A percentile compares a stretch with the other conserved stretches of the same genome.
These are phyloP conservation scores for Megaustenia siamemsis DNA, from an alignment of 2,888 invertebrate genomes.

Conservation along the genomic window DNA sequence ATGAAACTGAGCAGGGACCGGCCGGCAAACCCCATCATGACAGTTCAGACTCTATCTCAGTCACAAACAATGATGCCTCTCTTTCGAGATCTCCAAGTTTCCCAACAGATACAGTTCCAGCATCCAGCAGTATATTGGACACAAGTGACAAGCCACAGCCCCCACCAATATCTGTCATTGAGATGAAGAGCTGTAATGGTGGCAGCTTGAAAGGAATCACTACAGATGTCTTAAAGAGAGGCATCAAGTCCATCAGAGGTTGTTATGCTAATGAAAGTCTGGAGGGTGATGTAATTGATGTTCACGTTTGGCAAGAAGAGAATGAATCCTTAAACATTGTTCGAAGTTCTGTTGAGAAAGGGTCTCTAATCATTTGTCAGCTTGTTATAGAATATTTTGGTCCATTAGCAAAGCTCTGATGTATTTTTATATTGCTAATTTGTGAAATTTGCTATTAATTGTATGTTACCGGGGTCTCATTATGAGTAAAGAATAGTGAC, in stretches of 20 bases:
- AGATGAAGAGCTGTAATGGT: neutral
- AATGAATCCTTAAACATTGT: slow-evolving; percentile 35
- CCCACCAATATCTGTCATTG: neutral
- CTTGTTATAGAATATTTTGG: slow-evolving; percentile 30
- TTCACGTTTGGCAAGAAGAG: slow-evolving; percentile 65
- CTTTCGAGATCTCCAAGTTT: neutral
- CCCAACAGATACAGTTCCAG: neutral
- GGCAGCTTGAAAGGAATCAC: neutral
- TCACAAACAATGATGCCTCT: neutral
- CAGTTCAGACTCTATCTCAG: neutral
- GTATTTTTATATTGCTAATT: neutral
- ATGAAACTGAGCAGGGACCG: neutral
- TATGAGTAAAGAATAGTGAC: too few species aligned
- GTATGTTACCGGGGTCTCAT: too few species aligned
- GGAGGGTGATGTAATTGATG: slow-evolving; percentile 68
- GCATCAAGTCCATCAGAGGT: slow-evolving; percentile 66
- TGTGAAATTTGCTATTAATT: neutral
- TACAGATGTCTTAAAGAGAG: slow-evolving; percentile 59
- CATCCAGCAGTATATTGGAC: neutral
- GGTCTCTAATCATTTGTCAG: slow-evolving; percentile 7
- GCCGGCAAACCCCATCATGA: too few species aligned
- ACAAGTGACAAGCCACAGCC: neutral
- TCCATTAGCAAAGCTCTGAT: slow-evolving; percentile 29
- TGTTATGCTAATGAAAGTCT: slow-evolving; percentile 70
- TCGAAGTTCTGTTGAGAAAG: slow-evolving; percentile 54